Evolutionary conservation across 2,888 invertebrate species (phyloP).

Genomic region (Buathra laborator): DNA sequence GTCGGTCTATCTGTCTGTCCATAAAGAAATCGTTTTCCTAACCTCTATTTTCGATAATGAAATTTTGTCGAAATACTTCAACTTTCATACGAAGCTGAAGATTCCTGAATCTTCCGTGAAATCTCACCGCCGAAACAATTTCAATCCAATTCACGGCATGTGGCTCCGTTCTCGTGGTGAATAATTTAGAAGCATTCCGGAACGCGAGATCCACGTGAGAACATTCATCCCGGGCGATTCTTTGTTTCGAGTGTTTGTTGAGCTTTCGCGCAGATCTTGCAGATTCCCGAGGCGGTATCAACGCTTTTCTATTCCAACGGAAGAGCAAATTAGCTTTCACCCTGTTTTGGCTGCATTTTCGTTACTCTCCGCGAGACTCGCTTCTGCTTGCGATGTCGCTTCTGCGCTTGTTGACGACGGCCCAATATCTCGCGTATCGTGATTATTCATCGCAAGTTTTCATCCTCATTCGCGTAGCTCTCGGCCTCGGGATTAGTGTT

Average conservation of each 20-base stretch:
- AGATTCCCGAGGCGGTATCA: background rate
- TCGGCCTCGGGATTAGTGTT: constrained; percentile 14
- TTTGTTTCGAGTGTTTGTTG: constrained; percentile 17
- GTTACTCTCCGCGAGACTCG: background rate
- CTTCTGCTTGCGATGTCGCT: constrained; percentile 4
- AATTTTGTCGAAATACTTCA: no score
- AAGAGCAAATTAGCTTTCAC: constrained; percentile 57
- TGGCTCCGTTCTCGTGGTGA: background rate
- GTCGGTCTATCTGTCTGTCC: no score
- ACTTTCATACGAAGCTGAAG: background rate
- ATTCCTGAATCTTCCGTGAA: background rate
- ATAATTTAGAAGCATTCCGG: constrained; percentile 7
- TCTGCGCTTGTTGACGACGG: constrained; percentile 40
- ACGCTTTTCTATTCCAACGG: constrained; percentile 40
- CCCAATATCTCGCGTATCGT: constrained; percentile 9
- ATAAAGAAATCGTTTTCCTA: no score
- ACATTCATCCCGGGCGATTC: constrained; percentile 26
- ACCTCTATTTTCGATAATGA: no score
- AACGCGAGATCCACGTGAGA: background rate
- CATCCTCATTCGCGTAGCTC: background rate
- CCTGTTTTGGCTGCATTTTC: constrained; percentile 4
- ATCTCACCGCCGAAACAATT: background rate
- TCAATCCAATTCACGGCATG: background rate
- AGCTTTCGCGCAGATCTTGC: constrained; percentile 26
- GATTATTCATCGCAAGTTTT: background rate